Conservation (phyloP, 2,113 vertebrate species). For the Phyllostomus discolor region DNA sequence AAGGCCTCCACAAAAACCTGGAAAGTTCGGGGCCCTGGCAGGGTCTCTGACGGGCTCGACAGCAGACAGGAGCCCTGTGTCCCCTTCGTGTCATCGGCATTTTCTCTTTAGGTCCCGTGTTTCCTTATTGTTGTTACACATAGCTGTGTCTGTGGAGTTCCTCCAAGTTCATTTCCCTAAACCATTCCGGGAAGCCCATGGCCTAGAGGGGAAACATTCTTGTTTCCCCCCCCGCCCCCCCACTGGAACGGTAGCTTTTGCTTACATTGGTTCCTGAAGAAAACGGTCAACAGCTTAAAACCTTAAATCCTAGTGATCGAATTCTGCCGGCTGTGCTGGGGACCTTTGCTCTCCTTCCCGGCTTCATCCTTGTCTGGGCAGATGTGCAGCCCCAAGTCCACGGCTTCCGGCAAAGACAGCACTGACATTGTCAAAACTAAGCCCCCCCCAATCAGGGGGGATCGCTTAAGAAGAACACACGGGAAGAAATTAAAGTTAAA, state of each 20-base stretch:
- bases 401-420: not conserved
- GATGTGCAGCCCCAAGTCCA: not conserved
- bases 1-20: conserved; percentile 27
- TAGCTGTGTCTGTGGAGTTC: not conserved
- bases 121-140: not conserved
- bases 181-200: not conserved
- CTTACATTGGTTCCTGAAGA: conserved; percentile 25
- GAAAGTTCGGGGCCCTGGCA: not conserved
- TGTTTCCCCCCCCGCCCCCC: no score
- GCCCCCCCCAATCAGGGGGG: not conserved
- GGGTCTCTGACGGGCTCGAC: not conserved
- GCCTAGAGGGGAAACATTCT: not conserved
- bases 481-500: not conserved
- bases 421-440: not conserved
- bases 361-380: not conserved
- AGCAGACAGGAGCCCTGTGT: not conserved
- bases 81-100: not conserved
- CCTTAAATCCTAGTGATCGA: not conserved
- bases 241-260: conserved; percentile 38
- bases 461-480: not conserved
- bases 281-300: conserved; percentile 1
- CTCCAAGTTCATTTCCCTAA: not conserved
- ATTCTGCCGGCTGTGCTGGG: not conserved
- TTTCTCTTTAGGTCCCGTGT: not conserved
- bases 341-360: not conserved